Percentiles rank a stretch among this genome's conserved stretches.
phyloP scores from a whole-genome alignment of 2,797 vertebrate species.

The Anguilla pacifica region DNA sequence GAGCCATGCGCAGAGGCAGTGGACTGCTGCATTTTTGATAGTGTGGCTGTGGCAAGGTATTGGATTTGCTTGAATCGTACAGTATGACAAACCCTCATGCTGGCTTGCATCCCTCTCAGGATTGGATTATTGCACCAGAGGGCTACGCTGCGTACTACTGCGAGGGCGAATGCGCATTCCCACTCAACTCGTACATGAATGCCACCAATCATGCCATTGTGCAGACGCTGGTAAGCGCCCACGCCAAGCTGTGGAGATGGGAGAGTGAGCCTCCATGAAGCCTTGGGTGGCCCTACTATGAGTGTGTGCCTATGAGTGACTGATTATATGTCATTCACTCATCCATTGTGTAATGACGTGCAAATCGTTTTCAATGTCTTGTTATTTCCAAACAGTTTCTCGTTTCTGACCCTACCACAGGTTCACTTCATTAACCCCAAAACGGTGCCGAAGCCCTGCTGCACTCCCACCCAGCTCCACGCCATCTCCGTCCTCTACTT shows the following conservation, averaged over 20 bases:
- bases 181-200: conserved; percentile 98
- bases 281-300: neutral
- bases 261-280: no score
- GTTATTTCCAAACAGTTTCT: neutral
- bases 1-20: neutral
- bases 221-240: conserved; percentile 89
- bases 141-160: conserved; percentile 97
- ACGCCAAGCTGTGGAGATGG: neutral
- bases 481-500: conserved; percentile 98
- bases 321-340: neutral
- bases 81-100: neutral
- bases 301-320: neutral
- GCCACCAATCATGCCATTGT: conserved; percentile 98
- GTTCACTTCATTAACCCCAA: conserved; percentile 98
- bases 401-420: conserved; percentile 60
- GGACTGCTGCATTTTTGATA: neutral
- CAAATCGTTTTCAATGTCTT: neutral
- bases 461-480: conserved; percentile 95
- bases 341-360: neutral
- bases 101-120: conserved; percentile 66
- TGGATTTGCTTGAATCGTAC: neutral
- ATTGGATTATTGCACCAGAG: conserved; percentile 98
- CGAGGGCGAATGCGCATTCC: conserved; percentile 96
- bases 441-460: conserved; percentile 95
- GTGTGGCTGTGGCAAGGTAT: neutral